Conservation (phyloP, 92 coral and sea anemone genomes). For the Isaurus tuberculatus region DNA sequence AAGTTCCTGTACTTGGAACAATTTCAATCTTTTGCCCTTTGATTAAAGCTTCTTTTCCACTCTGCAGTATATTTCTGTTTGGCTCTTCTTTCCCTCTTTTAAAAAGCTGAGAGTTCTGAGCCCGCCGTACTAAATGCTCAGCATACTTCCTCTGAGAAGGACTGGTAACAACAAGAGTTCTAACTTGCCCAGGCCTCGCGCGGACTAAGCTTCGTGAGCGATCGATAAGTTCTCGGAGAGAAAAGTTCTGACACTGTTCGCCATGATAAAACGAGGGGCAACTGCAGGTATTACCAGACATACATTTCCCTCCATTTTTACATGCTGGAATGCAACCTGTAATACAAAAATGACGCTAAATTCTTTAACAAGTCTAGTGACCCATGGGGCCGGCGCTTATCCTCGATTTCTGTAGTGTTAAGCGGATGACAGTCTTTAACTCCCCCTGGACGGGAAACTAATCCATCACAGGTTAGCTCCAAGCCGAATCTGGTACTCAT, state of each 20-base stretch:
- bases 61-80: neutral
- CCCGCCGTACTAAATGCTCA: slow-evolving; percentile 23
- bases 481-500: no score
- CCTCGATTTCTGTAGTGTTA: no score
- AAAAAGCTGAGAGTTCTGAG: slow-evolving; percentile 16
- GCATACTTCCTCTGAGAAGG: slow-evolving; percentile 13
- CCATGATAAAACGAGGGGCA: slow-evolving; percentile 82
- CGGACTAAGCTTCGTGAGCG: slow-evolving; percentile 35
- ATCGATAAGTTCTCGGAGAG: slow-evolving; percentile 65
- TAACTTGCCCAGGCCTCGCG: slow-evolving; percentile 30
- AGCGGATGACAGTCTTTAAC: no score
- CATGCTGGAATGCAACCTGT: slow-evolving; percentile 65
- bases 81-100: neutral
- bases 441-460: no score
- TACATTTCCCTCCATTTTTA: slow-evolving; percentile 81
- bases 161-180: slow-evolving; percentile 21
- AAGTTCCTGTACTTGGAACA: neutral
- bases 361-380: no score
- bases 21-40: slow-evolving; percentile 34
- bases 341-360: neutral
- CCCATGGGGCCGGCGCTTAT: no score
- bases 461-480: no score
- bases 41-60: neutral
- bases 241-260: slow-evolving; percentile 70
- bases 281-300: slow-evolving; percentile 63